Base-by-base conservation (phyloP, 1,140 invertebrate genomes). In the Anagrus nilaparvatae region DNA sequence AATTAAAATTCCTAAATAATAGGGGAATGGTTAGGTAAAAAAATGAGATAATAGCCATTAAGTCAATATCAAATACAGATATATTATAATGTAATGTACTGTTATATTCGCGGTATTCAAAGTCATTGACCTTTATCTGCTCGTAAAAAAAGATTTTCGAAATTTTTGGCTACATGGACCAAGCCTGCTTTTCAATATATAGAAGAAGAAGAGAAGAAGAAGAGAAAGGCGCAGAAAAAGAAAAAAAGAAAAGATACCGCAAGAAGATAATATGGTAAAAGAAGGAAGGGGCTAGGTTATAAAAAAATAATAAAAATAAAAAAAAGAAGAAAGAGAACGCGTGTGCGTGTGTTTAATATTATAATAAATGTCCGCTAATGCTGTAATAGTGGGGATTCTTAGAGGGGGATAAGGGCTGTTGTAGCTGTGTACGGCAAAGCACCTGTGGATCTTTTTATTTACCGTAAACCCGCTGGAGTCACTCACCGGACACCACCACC, bases 401-500 rank as follows among this genome's bases (percentile, higher is more conserved):
- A 35, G 49, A 47, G 44, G 40, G 21, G 29, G 40, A 31, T 42
- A 40, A 45, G 47, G 40, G 32, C 29, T 46, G 32, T 42, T 38
- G 48, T 49, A 47, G 54, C 53, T 56, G 59, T 47, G 47, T 47
- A 37, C 44, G 48, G 49, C 37, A 45, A 55, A 61, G 63, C 65
- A 67, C 63, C 65, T 66, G 63, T 66, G 61, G 65, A 66, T 67
- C 61, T 61, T 43, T 50, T 50, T 56, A 56, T n/a, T n/a, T n/a
- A n/a, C 53, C 53, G 53, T 54, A 54, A 52, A 52, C 54, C 53
- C 53, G 56, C 56, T 60, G 38, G 65, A 67, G 65, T 66, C 63
- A 64, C 61, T 67, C 65, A 56, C 55, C 63, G 61, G 60, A 61
- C 63, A 63, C 61, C 63, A 65, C 61, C 58, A 65, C 61, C 55